Percentiles rank a stretch among this genome's conserved stretches.
phyloP scores from a whole-genome alignment of 1,140 invertebrate genomes.

The Proctacanthus coquilletti region DNA sequence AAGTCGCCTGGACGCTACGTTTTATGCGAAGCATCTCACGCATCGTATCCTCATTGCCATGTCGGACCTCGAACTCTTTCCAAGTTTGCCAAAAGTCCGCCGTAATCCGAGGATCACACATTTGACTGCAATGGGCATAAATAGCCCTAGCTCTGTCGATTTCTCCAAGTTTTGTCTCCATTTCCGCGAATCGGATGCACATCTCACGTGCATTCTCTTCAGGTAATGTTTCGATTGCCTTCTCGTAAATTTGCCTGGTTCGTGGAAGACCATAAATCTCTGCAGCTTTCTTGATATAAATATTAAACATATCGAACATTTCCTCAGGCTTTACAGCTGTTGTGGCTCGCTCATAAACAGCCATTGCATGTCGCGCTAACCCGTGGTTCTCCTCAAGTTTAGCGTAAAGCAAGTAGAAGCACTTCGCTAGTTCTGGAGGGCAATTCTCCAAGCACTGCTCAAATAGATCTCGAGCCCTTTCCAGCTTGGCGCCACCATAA shows the following conservation, averaged over 20 bases:
- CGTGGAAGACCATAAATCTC: conserved; percentile 95
- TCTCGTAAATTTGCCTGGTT: conserved; percentile 93
- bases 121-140: conserved; percentile 96
- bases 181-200: conserved; percentile 91
- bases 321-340: conserved; percentile 80
- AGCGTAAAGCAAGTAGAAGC: conserved; percentile 90
- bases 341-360: conserved; percentile 91
- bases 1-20: conserved; percentile 90
- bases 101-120: conserved; percentile 94
- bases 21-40: conserved; percentile 98
- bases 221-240: conserved; percentile 86
- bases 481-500: conserved; percentile 91
- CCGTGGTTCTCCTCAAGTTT: conserved; percentile 98
- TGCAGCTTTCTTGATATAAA: conserved; percentile 96
- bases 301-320: conserved; percentile 96
- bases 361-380: conserved; percentile 91
- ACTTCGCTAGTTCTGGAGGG: conserved; percentile 88
- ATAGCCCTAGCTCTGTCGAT: conserved; percentile 93
- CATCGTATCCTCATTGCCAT: conserved; percentile 99
- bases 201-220: conserved; percentile 90
- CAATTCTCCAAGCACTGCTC: conserved; percentile 96
- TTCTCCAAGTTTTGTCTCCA: conserved; percentile 96
- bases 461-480: conserved; percentile 93
- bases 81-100: conserved; percentile 94
- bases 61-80: conserved; percentile 98